Conservation (phyloP, 2,113 vertebrate genomes). For the human (Homo sapiens) region DNA sequence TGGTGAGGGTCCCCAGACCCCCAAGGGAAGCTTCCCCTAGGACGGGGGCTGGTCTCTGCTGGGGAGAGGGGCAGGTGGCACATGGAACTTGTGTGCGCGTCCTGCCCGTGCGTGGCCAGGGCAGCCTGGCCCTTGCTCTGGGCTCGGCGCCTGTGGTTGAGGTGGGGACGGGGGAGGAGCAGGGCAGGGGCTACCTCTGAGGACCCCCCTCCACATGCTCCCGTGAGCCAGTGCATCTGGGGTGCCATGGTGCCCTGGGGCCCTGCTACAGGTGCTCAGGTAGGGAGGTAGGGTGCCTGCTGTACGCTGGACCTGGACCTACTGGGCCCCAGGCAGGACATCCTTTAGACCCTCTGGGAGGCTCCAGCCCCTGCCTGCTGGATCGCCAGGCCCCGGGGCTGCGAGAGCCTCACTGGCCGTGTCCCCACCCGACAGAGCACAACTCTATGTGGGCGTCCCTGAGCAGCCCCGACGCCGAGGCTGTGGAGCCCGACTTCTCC, state of each 20-base stretch:
- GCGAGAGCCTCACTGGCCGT: background rate
- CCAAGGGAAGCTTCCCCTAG: rapidly evolving
- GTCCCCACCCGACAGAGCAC: conserved; percentile 84
- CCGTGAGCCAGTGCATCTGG: background rate
- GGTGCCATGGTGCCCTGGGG: too few relatives aligned
- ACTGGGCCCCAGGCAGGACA: background rate
- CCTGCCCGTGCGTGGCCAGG: background rate
- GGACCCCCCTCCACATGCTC: background rate
- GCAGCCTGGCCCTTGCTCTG: background rate
- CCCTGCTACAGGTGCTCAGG: too few relatives aligned
- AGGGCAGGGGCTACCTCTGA: background rate
- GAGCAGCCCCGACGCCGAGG: conserved; percentile 75
- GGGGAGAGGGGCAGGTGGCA: background rate
- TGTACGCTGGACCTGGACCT: rapidly evolving
- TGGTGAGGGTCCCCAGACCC: conserved; percentile 81
- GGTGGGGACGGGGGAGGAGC: background rate
- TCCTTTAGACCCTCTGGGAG: background rate
- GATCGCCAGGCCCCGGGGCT: rapidly evolving
- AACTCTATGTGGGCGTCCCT: conserved; percentile 93
- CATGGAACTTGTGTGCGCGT: rapidly evolving
- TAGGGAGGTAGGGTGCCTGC: background rate
- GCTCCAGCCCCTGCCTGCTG: background rate
- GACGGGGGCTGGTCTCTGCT: background rate
- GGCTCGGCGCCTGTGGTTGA: rapidly evolving
- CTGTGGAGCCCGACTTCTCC: conserved; percentile 91